Evolutionary conservation across 1,140 invertebrate genomes (phyloP).

Genomic region (Monomorium pharaonis): DNA sequence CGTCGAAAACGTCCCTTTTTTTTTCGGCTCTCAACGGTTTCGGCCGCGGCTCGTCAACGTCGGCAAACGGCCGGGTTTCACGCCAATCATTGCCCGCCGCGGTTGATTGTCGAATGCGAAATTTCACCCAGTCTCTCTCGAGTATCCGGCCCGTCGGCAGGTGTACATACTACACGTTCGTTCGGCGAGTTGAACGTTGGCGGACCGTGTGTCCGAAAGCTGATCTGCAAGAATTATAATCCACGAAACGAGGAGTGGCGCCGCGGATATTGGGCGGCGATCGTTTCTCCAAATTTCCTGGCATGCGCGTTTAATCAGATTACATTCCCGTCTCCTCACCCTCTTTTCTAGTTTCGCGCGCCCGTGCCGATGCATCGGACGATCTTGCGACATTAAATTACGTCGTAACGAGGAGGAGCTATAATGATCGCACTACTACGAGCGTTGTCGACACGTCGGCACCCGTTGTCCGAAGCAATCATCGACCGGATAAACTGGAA

Average conservation of each 20-base stretch:
- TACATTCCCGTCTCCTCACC: not conserved
- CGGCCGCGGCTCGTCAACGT: not conserved
- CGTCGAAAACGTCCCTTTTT: slow-evolving; percentile 10
- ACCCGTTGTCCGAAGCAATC: not conserved
- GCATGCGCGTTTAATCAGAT: slow-evolving; percentile 11
- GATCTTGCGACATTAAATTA: slow-evolving; percentile 31
- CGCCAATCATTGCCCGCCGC: slow-evolving; percentile 27
- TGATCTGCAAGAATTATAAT: slow-evolving; percentile 30
- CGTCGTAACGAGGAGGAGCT: not conserved
- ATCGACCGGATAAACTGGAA: slow-evolving; percentile 11
- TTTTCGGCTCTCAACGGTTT: slow-evolving; percentile 10
- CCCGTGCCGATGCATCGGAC: not conserved
- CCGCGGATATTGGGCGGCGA: slow-evolving; percentile 21
- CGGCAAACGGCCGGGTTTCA: not conserved
- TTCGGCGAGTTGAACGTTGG: not conserved
- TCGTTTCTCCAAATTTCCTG: slow-evolving; percentile 2
- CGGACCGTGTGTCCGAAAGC: not conserved
- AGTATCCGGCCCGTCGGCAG: not conserved
- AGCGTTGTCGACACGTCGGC: not conserved
- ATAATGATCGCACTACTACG: not conserved
- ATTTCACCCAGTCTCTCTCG: not conserved
- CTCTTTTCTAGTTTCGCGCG: slow-evolving; percentile 1
- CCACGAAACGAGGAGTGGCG: not conserved
- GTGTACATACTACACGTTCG: not conserved
- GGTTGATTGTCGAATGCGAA: slow-evolving; percentile 24